Conservation (phyloP, 2,113 vertebrate genomes). For the Ploceus nigricollis region DNA sequence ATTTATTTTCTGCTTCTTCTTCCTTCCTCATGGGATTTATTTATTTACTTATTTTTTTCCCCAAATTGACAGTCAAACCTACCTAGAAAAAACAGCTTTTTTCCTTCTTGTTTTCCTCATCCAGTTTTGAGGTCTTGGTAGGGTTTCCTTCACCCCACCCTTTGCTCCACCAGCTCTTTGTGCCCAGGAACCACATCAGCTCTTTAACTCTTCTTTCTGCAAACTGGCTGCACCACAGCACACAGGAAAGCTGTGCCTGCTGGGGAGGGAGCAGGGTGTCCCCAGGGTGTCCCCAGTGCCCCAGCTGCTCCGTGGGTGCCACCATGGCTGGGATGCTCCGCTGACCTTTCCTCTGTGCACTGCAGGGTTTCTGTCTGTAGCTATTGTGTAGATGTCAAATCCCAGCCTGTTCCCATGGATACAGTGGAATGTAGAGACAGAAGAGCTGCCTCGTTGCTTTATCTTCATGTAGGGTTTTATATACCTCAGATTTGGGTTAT, state of each 20-base stretch:
- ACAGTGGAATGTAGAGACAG: neutral
- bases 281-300: neutral
- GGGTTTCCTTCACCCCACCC: neutral
- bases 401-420: slow-evolving; percentile 51
- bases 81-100: neutral
- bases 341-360: neutral
- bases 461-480: neutral
- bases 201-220: neutral
- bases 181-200: neutral
- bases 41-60: neutral
- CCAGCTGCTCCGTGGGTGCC: rapidly evolving
- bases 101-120: rapidly evolving
- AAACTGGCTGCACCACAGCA: neutral
- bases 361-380: neutral
- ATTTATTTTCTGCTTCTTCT: neutral
- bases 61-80: neutral
- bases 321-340: neutral
- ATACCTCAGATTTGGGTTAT: neutral
- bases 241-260: neutral
- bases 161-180: neutral
- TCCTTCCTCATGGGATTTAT: neutral
- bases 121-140: neutral
- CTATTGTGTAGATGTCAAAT: neutral
- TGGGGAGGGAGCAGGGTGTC: neutral
- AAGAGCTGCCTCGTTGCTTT: neutral